Evolutionary conservation across 1,140 invertebrate genomes (phyloP).

Genomic region (Neodiprion pinetum): DNA sequence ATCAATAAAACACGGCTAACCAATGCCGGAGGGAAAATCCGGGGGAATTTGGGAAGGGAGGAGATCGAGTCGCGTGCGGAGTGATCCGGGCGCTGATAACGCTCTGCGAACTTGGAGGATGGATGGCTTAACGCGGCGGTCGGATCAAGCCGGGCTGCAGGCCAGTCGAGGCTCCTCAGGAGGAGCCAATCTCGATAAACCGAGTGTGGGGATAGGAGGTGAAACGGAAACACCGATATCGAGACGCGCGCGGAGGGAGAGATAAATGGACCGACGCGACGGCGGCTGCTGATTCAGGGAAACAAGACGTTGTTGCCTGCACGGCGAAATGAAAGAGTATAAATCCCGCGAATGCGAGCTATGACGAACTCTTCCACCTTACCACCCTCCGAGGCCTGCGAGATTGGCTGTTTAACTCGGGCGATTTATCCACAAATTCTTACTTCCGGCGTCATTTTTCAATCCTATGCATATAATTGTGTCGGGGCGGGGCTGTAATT

Average conservation of each 20-base stretch:
- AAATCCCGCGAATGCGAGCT: no score
- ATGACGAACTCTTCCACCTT: no score
- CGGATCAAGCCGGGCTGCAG: neutral
- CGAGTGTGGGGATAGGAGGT: neutral
- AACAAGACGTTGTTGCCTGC: conserved; percentile 2
- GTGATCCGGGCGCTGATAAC: neutral
- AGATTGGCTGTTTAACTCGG: no score
- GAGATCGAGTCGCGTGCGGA: neutral
- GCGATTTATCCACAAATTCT: no score
- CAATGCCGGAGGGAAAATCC: no score
- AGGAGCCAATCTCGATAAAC: conserved; percentile 12
- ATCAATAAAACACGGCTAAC: no score
- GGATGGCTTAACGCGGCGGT: conserved; percentile 3
- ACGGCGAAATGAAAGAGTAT: no score
- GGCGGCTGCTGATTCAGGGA: conserved; percentile 3
- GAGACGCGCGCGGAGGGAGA: neutral
- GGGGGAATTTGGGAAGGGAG: neutral
- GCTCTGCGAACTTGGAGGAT: neutral
- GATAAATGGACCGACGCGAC: neutral
- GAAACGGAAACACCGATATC: neutral
- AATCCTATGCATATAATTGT: no score
- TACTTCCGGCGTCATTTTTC: no score
- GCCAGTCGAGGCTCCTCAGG: neutral
- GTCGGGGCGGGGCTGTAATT: no score
- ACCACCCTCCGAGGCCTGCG: no score